A percentile compares a stretch with the other conserved stretches of the same genome.
Evolutionary conservation across 2,888 invertebrate species (phyloP).

Genomic region (Hanleya hanleyi): DNA sequence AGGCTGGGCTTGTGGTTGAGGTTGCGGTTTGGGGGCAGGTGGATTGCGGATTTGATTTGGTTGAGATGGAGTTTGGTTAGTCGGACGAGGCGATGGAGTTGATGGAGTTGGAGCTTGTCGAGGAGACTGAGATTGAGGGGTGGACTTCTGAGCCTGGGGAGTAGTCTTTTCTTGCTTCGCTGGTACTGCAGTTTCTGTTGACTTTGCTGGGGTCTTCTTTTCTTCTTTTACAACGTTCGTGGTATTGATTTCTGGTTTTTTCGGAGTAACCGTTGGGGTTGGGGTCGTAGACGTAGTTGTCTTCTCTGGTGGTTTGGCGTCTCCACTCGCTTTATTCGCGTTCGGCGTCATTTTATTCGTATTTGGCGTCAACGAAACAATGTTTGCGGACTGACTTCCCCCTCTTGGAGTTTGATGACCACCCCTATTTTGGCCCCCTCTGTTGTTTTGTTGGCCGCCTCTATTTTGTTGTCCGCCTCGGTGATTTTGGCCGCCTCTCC

Average conservation of each 20-base stretch:
- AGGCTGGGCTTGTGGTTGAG: neutral
- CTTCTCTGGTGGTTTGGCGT: too few relatives aligned
- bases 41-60: neutral
- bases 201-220: conserved; percentile 2
- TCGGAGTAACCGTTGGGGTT: neutral
- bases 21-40: neutral
- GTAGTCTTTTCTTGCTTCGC: neutral
- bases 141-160: neutral
- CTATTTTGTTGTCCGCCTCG: neutral
- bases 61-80: neutral
- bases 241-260: neutral
- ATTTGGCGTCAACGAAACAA: too few relatives aligned
- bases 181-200: neutral
- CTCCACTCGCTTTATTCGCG: too few relatives aligned
- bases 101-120: too few relatives aligned
- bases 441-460: neutral
- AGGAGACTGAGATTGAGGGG: neutral
- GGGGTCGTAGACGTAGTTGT: too few relatives aligned
- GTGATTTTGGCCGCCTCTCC: neutral
- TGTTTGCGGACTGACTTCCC: neutral
- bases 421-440: neutral
- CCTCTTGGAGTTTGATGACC: neutral
- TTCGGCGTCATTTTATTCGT: too few relatives aligned
- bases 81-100: too few relatives aligned
- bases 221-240: neutral